Base-by-base conservation (phyloP, 2,113 vertebrate genomes). In the Passer montanus region DNA sequence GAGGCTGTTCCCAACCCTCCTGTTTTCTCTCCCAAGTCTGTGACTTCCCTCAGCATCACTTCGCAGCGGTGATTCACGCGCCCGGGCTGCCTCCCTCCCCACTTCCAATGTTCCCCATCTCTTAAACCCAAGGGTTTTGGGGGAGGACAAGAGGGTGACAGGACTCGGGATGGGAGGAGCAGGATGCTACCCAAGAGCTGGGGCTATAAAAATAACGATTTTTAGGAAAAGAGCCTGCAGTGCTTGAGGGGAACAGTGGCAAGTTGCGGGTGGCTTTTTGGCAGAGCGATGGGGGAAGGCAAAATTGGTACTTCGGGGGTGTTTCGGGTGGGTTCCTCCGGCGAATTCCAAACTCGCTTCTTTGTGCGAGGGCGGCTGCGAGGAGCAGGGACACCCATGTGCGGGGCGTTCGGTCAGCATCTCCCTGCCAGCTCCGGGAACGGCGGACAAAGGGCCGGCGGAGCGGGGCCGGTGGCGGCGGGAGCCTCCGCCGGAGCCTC, bases 1-100 rank as follows among this genome's bases (percentile, higher is more conserved):
- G 90, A 90, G 89, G 92, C 91, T 94, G 90, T 60, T 95, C 39
- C 82, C 8, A 95, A 26, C 85, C 85, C 88, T 92, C 94, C 67
- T 67, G 69, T 55, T 85, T 91, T 89, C 50, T 79, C 75, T 92
- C 76, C 84, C 75, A 14, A 94, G 85, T 87, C 91, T 79, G 92
- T 46, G 94, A 88, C 90, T 87, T 83, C 59, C 53, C 79, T 68
- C 78, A 18, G 95, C 91, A 88, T 84, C 91, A 37, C 89, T 94
- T 79, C 6, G 9, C 78, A 24, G 68, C 77, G 3, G 53, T 78
- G 58, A 87, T 87, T 92, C 88, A 90, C 73, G 7, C 58, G 9
- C 64, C 64, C 47, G 63, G 79, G 56, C 72, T 84, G 87, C 87
- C 79, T 76, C 87, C 79, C 73, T 84, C 73, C 59, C 88, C 44